Conservation (phyloP, 2,888 invertebrate species). For the Chelonus formosanus region DNA sequence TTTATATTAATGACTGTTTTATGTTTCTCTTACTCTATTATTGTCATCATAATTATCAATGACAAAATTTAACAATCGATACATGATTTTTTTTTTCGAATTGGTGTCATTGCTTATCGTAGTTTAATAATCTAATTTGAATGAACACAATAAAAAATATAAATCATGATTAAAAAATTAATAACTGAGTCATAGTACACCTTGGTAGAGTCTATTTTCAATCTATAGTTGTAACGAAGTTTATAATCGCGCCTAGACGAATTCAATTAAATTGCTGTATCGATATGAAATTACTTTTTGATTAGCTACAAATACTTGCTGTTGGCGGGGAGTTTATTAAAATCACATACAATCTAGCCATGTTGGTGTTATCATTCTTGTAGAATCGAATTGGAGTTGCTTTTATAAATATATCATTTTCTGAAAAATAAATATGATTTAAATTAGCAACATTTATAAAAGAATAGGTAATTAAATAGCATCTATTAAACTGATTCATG, state of each 20-base stretch:
- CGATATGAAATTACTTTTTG: slow-evolving; percentile 52
- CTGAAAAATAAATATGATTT: neutral
- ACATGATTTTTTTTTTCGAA: too few relatives aligned
- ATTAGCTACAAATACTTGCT: slow-evolving; percentile 39
- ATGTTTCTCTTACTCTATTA: neutral
- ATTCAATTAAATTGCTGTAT: slow-evolving; percentile 52
- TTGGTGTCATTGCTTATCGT: too few relatives aligned
- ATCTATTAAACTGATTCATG: too few relatives aligned
- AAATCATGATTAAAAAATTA: slow-evolving; percentile 4
- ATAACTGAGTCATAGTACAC: slow-evolving; percentile 1
- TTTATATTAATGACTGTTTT: neutral
- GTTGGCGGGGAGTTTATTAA: slow-evolving; percentile 1
- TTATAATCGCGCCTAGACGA: slow-evolving; percentile 43
- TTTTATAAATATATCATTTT: too few relatives aligned
- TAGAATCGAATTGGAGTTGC: neutral
- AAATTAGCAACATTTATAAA: neutral
- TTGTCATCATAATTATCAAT: neutral
- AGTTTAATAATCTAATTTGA: too few relatives aligned
- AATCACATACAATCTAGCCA: neutral
- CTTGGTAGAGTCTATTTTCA: slow-evolving; percentile 36
- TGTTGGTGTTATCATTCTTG: neutral
- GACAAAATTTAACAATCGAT: too few relatives aligned
- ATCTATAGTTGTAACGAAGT: slow-evolving; percentile 42
- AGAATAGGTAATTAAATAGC: too few relatives aligned
- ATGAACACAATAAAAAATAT: too few relatives aligned